Conservation (phyloP, 2,797 vertebrate species). For the Rallus crepitans region DNA sequence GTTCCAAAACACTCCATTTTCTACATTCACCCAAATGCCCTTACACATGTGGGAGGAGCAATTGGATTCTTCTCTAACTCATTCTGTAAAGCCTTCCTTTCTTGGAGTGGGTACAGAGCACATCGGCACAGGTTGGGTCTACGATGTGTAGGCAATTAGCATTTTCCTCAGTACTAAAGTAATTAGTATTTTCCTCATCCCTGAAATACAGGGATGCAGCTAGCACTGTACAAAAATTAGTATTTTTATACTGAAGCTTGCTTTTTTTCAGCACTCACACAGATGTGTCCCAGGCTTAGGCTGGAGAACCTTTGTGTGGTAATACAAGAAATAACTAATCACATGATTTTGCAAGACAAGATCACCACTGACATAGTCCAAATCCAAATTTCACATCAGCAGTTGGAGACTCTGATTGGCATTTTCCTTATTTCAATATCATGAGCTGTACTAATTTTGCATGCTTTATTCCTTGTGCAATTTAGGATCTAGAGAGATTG, state of each 20-base stretch:
- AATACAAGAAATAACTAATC: not conserved
- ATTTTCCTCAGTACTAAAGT: not conserved
- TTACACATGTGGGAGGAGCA: fast-evolving
- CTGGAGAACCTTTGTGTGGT: not conserved
- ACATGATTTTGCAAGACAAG: not conserved
- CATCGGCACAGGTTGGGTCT: not conserved
- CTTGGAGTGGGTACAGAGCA: fast-evolving
- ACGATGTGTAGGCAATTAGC: not conserved
- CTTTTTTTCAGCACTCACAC: not conserved
- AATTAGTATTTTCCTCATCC: no score
- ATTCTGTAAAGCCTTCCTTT: not conserved
- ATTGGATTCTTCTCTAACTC: not conserved
- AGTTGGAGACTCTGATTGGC: not conserved
- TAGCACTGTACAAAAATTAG: no score
- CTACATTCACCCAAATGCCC: not conserved
- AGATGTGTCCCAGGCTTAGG: not conserved
- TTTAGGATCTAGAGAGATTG: not conserved
- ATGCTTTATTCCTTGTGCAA: not conserved
- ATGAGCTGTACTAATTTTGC: not conserved
- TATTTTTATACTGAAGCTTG: not conserved
- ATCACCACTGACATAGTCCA: not conserved
- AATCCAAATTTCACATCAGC: not conserved
- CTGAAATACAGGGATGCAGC: no score
- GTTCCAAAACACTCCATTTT: not conserved
- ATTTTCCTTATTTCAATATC: not conserved